Conservation (phyloP, 2,888 invertebrate species). For the Cerastis leucographa region DNA sequence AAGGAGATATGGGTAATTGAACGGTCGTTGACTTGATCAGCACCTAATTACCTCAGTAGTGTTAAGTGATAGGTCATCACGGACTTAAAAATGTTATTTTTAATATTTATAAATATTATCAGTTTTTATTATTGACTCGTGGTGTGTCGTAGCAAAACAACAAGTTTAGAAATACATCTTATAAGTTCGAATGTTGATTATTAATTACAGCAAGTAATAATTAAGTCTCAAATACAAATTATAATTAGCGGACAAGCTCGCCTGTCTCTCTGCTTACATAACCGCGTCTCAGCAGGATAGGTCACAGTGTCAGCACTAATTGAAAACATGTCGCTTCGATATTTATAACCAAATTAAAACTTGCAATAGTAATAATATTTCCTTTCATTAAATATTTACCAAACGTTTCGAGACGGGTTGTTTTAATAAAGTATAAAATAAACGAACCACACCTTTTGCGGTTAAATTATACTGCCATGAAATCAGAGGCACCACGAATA, state of each 20-base stretch:
- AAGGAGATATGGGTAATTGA: background rate
- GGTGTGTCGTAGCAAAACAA: background rate
- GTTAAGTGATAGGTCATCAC: background rate
- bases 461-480: slow-evolving; percentile 22
- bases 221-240: slow-evolving; percentile 17
- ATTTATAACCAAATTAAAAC: slow-evolving; percentile 52
- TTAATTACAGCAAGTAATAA: slow-evolving; percentile 8
- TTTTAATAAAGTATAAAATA: slow-evolving; percentile 37
- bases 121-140: background rate
- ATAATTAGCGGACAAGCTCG: slow-evolving; percentile 35
- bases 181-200: slow-evolving; percentile 9
- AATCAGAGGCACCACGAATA: slow-evolving; percentile 14
- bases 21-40: background rate
- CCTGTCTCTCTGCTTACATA: slow-evolving; percentile 6
- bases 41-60: background rate
- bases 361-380: slow-evolving; percentile 28
- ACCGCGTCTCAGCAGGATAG: slow-evolving; percentile 15
- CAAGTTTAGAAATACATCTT: background rate
- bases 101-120: background rate
- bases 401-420: slow-evolving; percentile 24
- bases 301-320: slow-evolving; percentile 44
- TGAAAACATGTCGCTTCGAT: slow-evolving; percentile 43
- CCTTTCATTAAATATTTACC: slow-evolving; percentile 32
- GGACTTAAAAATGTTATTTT: background rate
- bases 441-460: slow-evolving; percentile 22